These are phyloP conservation scores for Aselliscus stoliczkanus DNA, from an alignment of 2,797 vertebrate genomes.

Conservation along the genomic window DNA sequence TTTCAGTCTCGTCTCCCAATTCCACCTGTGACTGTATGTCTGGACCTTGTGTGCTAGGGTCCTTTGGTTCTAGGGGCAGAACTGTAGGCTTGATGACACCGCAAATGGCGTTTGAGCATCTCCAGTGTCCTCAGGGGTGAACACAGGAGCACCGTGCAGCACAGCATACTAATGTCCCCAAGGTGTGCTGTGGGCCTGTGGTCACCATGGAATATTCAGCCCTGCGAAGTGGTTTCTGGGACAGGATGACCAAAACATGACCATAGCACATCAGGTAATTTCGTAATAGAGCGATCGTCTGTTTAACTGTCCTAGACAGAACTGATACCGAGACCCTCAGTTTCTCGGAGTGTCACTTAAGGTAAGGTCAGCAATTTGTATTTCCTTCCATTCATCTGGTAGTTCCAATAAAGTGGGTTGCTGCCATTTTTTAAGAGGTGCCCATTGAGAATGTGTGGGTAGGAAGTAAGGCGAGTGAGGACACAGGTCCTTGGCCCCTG, in stretches of 20 bases:
- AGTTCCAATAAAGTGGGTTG: not conserved
- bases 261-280: not conserved
- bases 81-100: not conserved
- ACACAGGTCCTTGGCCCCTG: not conserved
- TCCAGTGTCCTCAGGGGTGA: not conserved
- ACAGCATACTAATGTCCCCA: not conserved
- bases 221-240: not conserved
- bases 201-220: not conserved
- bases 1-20: not conserved
- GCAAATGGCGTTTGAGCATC: not conserved
- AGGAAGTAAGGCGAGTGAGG: not conserved
- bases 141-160: not conserved
- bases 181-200: not conserved
- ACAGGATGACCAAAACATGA: not conserved
- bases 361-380: constrained; percentile 48
- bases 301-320: not conserved
- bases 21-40: not conserved
- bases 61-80: not conserved
- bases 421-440: not conserved
- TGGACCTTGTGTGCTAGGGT: not conserved
- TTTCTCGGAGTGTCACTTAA: constrained; percentile 29
- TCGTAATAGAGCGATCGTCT: not conserved
- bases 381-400: not conserved
- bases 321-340: not conserved
- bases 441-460: not conserved